Percentiles rank a stretch among this genome's conserved stretches.
These are phyloP conservation scores for Leontopithecus rosalia DNA, from an alignment of 2,797 vertebrate genomes.

Conservation along the genomic window DNA sequence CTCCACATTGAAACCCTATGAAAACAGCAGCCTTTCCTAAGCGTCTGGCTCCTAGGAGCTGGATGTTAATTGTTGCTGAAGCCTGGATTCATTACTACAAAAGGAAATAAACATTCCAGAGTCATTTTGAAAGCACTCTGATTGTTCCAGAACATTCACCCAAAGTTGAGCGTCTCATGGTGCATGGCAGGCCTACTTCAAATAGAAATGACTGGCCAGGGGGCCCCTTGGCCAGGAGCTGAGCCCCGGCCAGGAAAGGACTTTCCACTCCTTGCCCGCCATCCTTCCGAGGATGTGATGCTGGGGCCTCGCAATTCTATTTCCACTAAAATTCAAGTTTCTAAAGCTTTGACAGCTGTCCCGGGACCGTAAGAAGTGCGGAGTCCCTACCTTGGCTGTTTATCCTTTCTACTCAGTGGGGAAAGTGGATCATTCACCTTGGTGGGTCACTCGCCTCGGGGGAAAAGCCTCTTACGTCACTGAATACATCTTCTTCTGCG, in stretches of 20 bases:
- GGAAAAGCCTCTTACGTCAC: not conserved
- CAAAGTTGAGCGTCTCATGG: not conserved
- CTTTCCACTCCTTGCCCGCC: too few relatives aligned
- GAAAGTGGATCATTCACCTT: not conserved
- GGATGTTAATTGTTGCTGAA: constrained; percentile 63
- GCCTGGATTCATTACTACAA: constrained; percentile 60
- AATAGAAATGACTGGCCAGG: not conserved
- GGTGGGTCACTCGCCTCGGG: not conserved
- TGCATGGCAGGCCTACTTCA: not conserved
- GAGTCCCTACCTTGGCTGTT: not conserved
- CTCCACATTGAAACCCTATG: constrained; percentile 17
- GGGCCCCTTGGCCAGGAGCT: not conserved
- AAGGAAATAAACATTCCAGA: constrained; percentile 65
- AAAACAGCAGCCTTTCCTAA: constrained; percentile 68
- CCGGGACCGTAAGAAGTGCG: not conserved
- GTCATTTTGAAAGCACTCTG: constrained; percentile 1
- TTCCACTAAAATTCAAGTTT: not conserved
- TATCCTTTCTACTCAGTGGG: not conserved
- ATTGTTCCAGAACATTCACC: not conserved
- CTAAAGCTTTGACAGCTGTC: not conserved
- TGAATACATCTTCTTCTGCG: not conserved
- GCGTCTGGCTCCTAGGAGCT: constrained; percentile 59
- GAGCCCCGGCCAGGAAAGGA: too few relatives aligned
- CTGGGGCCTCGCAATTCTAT: not conserved
- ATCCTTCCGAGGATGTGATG: not conserved